These are phyloP conservation scores for Mallotus villosus DNA, from an alignment of 2,797 vertebrate genomes.

Conservation along the genomic window DNA sequence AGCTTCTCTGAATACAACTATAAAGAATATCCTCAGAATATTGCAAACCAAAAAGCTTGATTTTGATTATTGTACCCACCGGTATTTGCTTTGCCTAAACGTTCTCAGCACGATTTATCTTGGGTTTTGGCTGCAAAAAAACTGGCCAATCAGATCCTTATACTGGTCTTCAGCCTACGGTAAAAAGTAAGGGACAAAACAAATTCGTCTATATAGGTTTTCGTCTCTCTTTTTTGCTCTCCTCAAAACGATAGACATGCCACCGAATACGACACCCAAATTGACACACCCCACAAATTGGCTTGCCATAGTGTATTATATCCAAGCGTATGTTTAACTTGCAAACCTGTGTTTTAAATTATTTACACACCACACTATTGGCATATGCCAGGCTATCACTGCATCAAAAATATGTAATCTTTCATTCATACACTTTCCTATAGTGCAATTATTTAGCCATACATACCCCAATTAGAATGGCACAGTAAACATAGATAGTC, in stretches of 20 bases:
- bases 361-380: neutral
- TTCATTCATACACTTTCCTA: neutral
- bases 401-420: too few species aligned
- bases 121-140: neutral
- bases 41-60: neutral
- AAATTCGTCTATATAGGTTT: neutral
- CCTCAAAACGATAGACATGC: too few species aligned
- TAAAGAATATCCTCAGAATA: neutral
- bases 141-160: constrained; percentile 54
- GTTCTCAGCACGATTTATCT: constrained; percentile 32
- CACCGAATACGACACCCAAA: too few species aligned
- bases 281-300: too few species aligned
- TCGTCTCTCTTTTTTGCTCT: neutral
- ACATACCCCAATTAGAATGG: neutral
- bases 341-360: neutral
- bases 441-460: neutral
- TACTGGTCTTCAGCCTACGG: constrained; percentile 43
- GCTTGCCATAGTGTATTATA: neutral
- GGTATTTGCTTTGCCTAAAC: constrained; percentile 6
- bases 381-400: neutral
- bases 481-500: neutral
- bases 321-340: neutral
- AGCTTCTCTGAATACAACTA: neutral
- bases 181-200: constrained; percentile 37
- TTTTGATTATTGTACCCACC: constrained; percentile 44